Percentiles rank a stretch among this genome's conserved stretches.
Conservation (phyloP, 2,888 invertebrate genomes). For the Uloborus plumipes region DNA sequence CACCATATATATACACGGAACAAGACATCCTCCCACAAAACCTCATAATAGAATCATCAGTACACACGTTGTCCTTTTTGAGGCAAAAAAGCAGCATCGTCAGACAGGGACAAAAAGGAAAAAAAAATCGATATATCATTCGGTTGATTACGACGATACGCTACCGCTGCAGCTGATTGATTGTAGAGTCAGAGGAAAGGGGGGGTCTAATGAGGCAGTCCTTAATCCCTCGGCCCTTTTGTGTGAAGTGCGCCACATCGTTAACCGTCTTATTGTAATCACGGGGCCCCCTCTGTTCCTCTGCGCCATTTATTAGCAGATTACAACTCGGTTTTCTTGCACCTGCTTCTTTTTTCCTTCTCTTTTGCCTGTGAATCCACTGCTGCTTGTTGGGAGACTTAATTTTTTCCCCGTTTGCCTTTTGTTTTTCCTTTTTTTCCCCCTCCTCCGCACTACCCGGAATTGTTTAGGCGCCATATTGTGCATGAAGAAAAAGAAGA, state of each 20-base stretch:
- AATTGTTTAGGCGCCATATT: background rate
- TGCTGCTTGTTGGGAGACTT: background rate
- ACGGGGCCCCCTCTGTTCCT: conserved; percentile 32
- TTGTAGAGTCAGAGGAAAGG: conserved; percentile 21
- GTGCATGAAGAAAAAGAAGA: too few species aligned
- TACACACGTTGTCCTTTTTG: too few species aligned
- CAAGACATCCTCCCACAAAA: too few species aligned
- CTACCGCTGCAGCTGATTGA: conserved; percentile 37
- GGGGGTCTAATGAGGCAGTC: conserved; percentile 50
- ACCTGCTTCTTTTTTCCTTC: conserved; percentile 35
- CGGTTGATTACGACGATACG: conserved; percentile 31
- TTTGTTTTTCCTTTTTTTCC: background rate
- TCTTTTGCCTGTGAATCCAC: background rate
- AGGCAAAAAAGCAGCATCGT: too few species aligned
- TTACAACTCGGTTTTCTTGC: conserved; percentile 53
- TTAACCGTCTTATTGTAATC: conserved; percentile 59
- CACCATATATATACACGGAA: background rate
- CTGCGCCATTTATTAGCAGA: conserved; percentile 58
- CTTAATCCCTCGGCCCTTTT: conserved; percentile 50
- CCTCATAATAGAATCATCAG: conserved; percentile 9
- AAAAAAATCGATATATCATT: conserved; percentile 37
- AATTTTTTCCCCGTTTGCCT: background rate
- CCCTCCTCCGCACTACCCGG: background rate
- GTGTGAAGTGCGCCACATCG: conserved; percentile 58
- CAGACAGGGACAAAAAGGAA: conserved; percentile 1